phyloP scores from a whole-genome alignment of 2,888 invertebrate genomes.

The Pristionchus exspectatus region DNA sequence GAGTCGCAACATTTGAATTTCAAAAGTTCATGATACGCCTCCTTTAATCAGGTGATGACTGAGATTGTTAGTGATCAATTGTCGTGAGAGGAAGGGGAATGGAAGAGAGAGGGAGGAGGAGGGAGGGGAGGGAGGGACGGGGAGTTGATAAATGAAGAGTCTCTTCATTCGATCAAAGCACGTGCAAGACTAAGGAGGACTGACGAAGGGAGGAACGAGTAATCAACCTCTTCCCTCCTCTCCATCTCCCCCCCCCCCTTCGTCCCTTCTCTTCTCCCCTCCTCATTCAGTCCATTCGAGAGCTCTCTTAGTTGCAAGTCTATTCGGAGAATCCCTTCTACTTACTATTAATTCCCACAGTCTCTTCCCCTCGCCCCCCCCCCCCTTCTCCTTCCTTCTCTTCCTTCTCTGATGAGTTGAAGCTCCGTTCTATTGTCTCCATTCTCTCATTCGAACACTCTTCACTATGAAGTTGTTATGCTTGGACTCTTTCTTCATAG shows the following conservation, averaged over 20 bases:
- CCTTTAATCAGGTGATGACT: conserved; percentile 18
- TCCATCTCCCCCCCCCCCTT: neutral
- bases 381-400: neutral
- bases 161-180: conserved; percentile 23
- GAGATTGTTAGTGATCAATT: conserved; percentile 7
- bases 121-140: neutral
- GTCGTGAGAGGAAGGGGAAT: neutral
- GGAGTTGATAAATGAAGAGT: conserved; percentile 2
- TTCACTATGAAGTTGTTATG: neutral
- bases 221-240: conserved; percentile 3
- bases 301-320: conserved; percentile 9
- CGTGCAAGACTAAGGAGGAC: conserved; percentile 39
- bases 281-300: conserved; percentile 8
- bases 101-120: neutral
- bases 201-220: conserved; percentile 15
- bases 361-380: neutral
- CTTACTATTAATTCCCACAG: conserved; percentile 21
- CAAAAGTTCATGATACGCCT: too few species aligned
- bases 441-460: neutral
- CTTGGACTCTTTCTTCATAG: neutral
- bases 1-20: too few species aligned
- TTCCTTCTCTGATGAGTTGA: neutral
- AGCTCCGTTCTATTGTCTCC: neutral
- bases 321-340: conserved; percentile 8
- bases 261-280: neutral